A percentile compares a stretch with the other conserved stretches of the same genome.
phyloP scores from a whole-genome alignment of 2,113 vertebrate species.

The Cephalopholis sonnerati region DNA sequence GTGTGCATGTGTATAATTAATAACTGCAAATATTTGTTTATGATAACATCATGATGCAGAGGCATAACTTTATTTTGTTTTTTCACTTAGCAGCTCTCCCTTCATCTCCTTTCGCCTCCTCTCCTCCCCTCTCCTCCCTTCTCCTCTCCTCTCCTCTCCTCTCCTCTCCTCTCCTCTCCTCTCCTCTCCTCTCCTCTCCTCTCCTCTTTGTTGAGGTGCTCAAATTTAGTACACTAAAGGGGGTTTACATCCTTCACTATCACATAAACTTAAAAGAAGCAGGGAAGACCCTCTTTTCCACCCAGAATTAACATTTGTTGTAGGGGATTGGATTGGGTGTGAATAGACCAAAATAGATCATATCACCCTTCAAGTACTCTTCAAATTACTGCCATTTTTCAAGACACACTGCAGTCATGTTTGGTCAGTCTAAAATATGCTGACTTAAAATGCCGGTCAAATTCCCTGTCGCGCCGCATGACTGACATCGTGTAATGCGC shows the following conservation, averaged over 20 bases:
- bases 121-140: neutral
- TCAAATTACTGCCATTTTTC: neutral
- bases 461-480: too few species aligned
- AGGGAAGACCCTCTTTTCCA: slow-evolving; percentile 5
- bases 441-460: too few species aligned
- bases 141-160: too few species aligned
- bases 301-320: neutral
- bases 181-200: too few species aligned
- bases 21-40: slow-evolving; percentile 67
- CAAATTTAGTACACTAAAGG: neutral
- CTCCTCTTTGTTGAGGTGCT: too few species aligned
- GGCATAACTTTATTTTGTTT: neutral
- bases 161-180: too few species aligned
- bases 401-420: too few species aligned
- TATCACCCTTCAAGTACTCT: neutral
- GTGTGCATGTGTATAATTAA: slow-evolving; percentile 48
- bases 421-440: too few species aligned
- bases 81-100: slow-evolving; percentile 2
- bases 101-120: neutral
- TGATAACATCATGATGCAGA: slow-evolving; percentile 47
- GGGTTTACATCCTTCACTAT: neutral
- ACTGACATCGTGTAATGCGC: too few species aligned
- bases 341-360: neutral
- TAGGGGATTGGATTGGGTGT: neutral
- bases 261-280: neutral